Evolutionary conservation across 2,888 invertebrate genomes (phyloP).

Genomic region (Venustoraphidia nigricollis): DNA sequence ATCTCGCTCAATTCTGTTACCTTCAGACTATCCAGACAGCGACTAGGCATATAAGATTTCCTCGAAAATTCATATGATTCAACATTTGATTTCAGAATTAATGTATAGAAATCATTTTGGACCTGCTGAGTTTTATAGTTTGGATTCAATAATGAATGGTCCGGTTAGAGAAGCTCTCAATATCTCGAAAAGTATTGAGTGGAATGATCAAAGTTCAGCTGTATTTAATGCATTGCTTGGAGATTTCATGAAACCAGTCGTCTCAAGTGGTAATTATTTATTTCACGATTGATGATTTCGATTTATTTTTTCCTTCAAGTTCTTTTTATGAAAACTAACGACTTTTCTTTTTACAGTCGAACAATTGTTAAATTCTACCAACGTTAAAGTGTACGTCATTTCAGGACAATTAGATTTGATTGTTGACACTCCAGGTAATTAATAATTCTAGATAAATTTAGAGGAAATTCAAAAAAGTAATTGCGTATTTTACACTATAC

Average conservation of each 20-base stretch:
- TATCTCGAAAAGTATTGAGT: constrained; percentile 45
- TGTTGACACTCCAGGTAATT: constrained; percentile 63
- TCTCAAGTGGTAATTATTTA: constrained; percentile 37
- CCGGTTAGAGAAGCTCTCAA: constrained; percentile 47
- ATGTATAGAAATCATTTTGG: constrained; percentile 25
- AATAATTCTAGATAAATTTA: no score
- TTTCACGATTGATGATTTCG: constrained; percentile 1
- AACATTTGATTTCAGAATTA: constrained; percentile 21
- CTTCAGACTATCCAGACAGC: neutral
- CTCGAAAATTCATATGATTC: neutral
- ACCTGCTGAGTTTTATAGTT: constrained; percentile 19
- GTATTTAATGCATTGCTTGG: constrained; percentile 43
- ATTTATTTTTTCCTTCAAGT: neutral
- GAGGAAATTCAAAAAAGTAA: no score
- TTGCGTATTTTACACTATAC: no score
- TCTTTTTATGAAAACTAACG: constrained; percentile 1
- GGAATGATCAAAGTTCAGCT: constrained; percentile 41
- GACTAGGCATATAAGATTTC: constrained; percentile 5
- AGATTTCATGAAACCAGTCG: constrained; percentile 74
- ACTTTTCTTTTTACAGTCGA: constrained; percentile 41
- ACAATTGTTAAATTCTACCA: constrained; percentile 47
- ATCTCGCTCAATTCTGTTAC: neutral
- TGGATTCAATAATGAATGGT: constrained; percentile 52
- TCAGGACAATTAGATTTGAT: constrained; percentile 75
- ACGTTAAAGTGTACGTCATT: constrained; percentile 51